Conservation (phyloP, 2,113 vertebrate genomes). For the Agapornis roseicollis region DNA sequence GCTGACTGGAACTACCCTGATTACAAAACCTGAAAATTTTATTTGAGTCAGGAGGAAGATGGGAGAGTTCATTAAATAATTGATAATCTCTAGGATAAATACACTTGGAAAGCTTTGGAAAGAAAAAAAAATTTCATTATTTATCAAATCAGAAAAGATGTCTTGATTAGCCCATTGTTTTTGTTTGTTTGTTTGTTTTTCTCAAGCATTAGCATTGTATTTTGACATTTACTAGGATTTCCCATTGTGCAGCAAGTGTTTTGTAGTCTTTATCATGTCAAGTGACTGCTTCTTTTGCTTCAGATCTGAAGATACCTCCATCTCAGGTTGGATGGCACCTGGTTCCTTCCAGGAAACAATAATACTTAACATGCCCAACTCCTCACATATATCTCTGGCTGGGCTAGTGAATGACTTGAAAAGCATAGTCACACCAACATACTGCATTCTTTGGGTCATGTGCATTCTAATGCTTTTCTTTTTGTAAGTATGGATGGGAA, state of each 20-base stretch:
- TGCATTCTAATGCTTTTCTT: neutral
- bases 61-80: neutral
- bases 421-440: fast-evolving
- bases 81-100: neutral
- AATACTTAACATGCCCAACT: fast-evolving
- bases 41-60: neutral
- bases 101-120: neutral
- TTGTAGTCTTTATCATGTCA: neutral
- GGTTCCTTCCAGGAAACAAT: neutral
- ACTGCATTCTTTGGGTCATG: neutral
- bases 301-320: neutral
- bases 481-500: neutral
- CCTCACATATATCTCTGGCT: neutral
- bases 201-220: neutral
- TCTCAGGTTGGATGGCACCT: neutral
- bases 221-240: neutral
- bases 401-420: neutral
- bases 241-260: neutral
- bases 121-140: neutral
- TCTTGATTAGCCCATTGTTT: neutral
- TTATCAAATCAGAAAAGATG: neutral
- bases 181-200: neutral
- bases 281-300: neutral
- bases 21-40: neutral
- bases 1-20: neutral